Evolutionary conservation across 2,113 vertebrate genomes (phyloP), one percentile per base, ranked within the genome.

Genomic region (Catagonus wagneri): DNA sequence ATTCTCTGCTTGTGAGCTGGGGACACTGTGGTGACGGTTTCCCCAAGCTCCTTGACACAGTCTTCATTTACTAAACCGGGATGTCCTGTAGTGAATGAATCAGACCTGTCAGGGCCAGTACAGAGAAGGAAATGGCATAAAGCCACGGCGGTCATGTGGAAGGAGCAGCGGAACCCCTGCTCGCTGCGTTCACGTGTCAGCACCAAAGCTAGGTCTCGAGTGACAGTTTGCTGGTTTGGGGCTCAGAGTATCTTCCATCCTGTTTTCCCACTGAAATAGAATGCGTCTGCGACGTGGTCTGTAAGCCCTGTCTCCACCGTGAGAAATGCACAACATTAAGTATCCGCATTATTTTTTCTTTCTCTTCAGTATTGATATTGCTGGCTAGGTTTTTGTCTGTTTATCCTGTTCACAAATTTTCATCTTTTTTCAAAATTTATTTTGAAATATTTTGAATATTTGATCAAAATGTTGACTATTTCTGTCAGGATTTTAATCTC

Each of bases 361-460:
- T 75, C 25, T 39, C 20, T 93, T 78, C 74, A 79, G 13, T 90
- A 6, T 79, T 93, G 27, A 7, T 71, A 39, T 95, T 65, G 6
- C 84, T 69, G n/a, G 22, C 54, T 36, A 56, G 34, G 11, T 92
- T 90, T 66, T 66, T 87, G 22, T 83, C 27, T 50, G 14, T 84
- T 58, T 65, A 50, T 85, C 79, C n/a, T 74, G 36, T 58, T 72
- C 25, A 92, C 7, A 75, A 44, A 79, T 69, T 76, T 69, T 90
- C 94, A 3, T 90, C 6, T 72, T 29, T 76, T 80, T 92, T 44
- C 0, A 56, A 94, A 79, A n/a, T 39, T 85, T 80, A 60, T 72
- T 22, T 78, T 93, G 63, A 93, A 89, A 65, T 90, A 71, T 66
- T 91, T 80, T 61, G 16, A 89, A 3, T 56, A 60, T 91, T 80